Evolutionary conservation across 2,888 invertebrate genomes (phyloP).

Genomic region (Plusia festucae): DNA sequence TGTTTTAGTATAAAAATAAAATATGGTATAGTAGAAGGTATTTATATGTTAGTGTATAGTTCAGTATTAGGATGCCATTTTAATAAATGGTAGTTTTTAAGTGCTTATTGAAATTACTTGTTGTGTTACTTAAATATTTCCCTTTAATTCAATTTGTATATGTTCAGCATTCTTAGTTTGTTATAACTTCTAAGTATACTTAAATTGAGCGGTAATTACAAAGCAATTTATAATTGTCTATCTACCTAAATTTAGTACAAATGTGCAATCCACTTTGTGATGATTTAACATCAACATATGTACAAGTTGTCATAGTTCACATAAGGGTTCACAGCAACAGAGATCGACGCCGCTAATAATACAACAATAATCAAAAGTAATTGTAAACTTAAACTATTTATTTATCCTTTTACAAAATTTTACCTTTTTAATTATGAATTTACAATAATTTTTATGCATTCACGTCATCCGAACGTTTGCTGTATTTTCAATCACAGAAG

Average conservation of each 20-base stretch:
- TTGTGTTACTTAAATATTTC: conserved; percentile 10
- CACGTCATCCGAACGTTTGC: conserved; percentile 69
- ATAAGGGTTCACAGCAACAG: conserved; percentile 44
- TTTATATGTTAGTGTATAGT: not conserved
- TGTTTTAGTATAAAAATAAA: too few species aligned
- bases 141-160: conserved; percentile 6
- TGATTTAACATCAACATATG: conserved; percentile 1
- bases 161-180: conserved; percentile 6
- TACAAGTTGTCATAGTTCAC: conserved; percentile 29
- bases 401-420: conserved; percentile 86
- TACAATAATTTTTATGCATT: conserved; percentile 80
- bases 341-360: conserved; percentile 69
- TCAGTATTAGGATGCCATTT: not conserved
- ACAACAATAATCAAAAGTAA: conserved; percentile 81
- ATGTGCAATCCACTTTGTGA: conserved; percentile 3
- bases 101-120: not conserved
- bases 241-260: conserved; percentile 6
- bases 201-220: conserved; percentile 7
- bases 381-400: conserved; percentile 88
- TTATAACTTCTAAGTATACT: conserved; percentile 9
- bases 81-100: not conserved
- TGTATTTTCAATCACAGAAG: conserved; percentile 66
- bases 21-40: not conserved
- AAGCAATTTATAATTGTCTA: conserved; percentile 8
- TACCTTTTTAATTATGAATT: conserved; percentile 80